Conservation (phyloP, 2,113 vertebrate species). For the Callipepla squamata region DNA sequence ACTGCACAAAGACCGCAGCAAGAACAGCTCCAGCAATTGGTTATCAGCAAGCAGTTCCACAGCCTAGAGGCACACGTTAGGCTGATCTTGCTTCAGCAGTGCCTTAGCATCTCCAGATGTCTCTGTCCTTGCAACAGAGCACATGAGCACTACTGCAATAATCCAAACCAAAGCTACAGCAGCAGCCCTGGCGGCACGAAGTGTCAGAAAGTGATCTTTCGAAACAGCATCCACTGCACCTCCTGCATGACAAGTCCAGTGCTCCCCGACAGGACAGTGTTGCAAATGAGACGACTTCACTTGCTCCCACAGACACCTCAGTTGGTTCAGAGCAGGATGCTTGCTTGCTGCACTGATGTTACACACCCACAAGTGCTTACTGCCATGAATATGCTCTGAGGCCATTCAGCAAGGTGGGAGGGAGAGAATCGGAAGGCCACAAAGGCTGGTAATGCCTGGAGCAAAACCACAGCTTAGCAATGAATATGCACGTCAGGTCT, state of each 20-base stretch:
- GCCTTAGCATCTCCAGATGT: background rate
- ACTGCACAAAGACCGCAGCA: background rate
- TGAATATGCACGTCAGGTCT: background rate
- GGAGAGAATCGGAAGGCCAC: background rate
- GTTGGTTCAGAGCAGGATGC: background rate
- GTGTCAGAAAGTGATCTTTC: background rate
- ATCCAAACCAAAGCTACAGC: background rate
- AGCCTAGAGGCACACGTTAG: background rate
- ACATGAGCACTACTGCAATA: background rate
- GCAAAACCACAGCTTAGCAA: background rate
- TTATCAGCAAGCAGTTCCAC: background rate
- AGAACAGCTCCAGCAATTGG: background rate
- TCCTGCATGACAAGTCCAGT: background rate
- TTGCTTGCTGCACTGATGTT: background rate
- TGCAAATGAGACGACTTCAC: background rate
- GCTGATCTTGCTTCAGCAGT: background rate
- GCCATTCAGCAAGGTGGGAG: background rate
- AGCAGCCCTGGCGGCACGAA: background rate
- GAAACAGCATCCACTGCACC: background rate
- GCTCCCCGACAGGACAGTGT: background rate
- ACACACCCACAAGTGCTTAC: rapidly evolving
- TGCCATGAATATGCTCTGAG: background rate
- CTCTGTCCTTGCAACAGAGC: background rate
- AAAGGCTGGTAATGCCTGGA: background rate
- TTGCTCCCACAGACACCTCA: background rate